Evolutionary conservation across 2,888 invertebrate genomes (phyloP), one percentile per base, ranked within the genome.

Genomic region (Stegana nigrithorax): DNA sequence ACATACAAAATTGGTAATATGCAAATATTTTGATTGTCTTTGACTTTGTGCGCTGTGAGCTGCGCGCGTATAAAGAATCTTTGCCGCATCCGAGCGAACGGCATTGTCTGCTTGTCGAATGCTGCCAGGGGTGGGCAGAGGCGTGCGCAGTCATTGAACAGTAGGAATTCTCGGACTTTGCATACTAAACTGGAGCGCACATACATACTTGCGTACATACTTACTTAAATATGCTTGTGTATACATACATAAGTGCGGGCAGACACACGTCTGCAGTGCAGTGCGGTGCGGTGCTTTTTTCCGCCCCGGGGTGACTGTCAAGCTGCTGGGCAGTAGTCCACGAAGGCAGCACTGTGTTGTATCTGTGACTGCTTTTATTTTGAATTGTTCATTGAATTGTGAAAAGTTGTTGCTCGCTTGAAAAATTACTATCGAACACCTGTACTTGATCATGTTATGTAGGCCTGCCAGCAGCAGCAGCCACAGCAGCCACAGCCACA

Each of bases 1-100:
- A 79, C 83, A 82, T 83, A 81, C 77, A 78, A 82, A 82, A 79
- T 81, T 77, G 81, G 71, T 73, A 81, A 83, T 83, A 83, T 83
- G 83, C 81, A 82, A 83, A 83, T 83, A 83, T 81, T 83, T 83
- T 83, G 82, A 83, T 83, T 83, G 83, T 82, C 82, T 83, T 82
- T 79, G 81, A 80, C 75, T 80, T 78, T 77, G 77, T 73, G 75
- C 75, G 75, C 75, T 7, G 42, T 14, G 14, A 51, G 32, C n/a
- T n/a, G n/a, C n/a, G n/a, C n/a, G n/a, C n/a, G n/a, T n/a, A n/a
- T n/a, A n/a, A n/a, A n/a, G n/a, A n/a, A n/a, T n/a, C n/a, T n/a
- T n/a, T n/a, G n/a, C n/a, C n/a, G n/a, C 53, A 10, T 4, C 19
- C 21, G 53, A 53, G 29, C 53, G 53, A 21, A 5, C 50, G 50